Evolutionary conservation across 2,113 vertebrate species (phyloP).

Genomic region (Serinus canaria): DNA sequence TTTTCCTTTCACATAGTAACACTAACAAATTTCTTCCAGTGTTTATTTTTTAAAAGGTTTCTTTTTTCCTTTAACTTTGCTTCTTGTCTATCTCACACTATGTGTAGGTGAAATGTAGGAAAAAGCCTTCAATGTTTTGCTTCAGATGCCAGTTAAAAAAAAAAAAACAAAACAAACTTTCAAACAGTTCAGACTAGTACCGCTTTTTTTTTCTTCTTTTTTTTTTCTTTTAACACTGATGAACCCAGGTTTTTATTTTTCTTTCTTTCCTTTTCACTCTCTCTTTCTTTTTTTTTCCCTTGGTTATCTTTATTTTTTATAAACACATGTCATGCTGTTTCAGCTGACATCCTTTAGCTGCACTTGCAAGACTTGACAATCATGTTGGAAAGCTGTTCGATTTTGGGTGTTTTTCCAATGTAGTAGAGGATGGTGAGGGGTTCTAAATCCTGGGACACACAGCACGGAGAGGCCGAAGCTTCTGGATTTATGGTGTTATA

Average conservation of each 20-base stretch:
- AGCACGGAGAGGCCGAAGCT: constrained; percentile 94
- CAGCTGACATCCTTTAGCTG: constrained; percentile 82
- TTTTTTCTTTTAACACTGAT: constrained; percentile 62
- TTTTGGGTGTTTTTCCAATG: constrained; percentile 95
- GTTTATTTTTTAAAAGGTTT: constrained; percentile 83
- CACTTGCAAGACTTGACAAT: constrained; percentile 99
- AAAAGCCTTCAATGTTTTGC: constrained; percentile 73
- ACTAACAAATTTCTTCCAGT: constrained; percentile 95
- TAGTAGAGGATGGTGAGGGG: constrained; percentile 97
- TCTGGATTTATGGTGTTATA: constrained; percentile 97
- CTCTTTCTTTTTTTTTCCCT: constrained; percentile 12
- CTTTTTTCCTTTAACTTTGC: constrained; percentile 60
- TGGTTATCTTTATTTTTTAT: neutral
- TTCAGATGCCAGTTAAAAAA: constrained; percentile 75
- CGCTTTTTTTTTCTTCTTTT: constrained; percentile 29
- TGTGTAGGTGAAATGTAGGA: constrained; percentile 72
- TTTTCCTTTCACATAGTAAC: constrained; percentile 93
- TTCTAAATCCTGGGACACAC: constrained; percentile 95
- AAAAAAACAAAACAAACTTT: constrained; percentile 64
- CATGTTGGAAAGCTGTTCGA: constrained; percentile 98
- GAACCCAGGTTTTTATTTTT: constrained; percentile 50
- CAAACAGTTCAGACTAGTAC: constrained; percentile 78
- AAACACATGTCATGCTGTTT: neutral
- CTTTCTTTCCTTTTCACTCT: neutral
- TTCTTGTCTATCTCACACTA: constrained; percentile 79